Evolutionary conservation across 2,797 vertebrate genomes (phyloP).

Genomic region (Chanos chanos): DNA sequence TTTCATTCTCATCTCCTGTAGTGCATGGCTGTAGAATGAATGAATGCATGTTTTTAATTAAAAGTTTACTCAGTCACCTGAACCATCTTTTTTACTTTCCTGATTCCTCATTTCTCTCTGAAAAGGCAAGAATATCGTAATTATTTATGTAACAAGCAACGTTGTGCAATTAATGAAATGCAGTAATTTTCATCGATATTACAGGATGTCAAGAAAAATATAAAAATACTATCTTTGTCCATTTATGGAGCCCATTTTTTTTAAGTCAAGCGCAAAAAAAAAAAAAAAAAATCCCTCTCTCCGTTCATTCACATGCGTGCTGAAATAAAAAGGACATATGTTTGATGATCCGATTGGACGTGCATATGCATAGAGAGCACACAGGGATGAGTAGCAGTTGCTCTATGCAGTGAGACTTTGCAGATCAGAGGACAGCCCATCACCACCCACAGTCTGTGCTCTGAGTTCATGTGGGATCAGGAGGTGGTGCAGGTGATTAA

Average conservation of each 20-base stretch:
- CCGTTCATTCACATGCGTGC: constrained; percentile 18
- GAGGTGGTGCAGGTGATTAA: constrained; percentile 23
- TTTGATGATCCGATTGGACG: constrained; percentile 16
- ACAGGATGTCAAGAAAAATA: too few species aligned
- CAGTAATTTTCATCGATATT: too few species aligned
- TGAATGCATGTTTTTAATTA: constrained; percentile 37
- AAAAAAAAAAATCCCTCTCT: constrained; percentile 28
- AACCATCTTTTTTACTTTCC: not conserved
- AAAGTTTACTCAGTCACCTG: constrained; percentile 35
- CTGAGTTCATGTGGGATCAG: constrained; percentile 2
- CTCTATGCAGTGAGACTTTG: constrained; percentile 6
- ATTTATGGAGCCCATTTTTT: too few species aligned
- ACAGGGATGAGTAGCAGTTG: constrained; percentile 14
- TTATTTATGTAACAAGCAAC: too few species aligned
- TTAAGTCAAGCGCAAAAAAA: constrained; percentile 13
- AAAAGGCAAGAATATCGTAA: too few species aligned
- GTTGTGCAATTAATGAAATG: too few species aligned
- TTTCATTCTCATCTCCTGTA: constrained; percentile 6
- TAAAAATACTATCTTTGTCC: too few species aligned
- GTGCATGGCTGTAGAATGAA: constrained; percentile 13
- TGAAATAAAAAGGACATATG: constrained; percentile 10
- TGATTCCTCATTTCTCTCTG: not conserved
- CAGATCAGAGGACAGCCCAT: constrained; percentile 19
- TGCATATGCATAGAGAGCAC: constrained; percentile 10
- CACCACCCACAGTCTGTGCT: constrained; percentile 10